These are phyloP conservation scores for Scaptomyza polygonia DNA, from an alignment of 2,888 invertebrate genomes.

Conservation along the genomic window DNA sequence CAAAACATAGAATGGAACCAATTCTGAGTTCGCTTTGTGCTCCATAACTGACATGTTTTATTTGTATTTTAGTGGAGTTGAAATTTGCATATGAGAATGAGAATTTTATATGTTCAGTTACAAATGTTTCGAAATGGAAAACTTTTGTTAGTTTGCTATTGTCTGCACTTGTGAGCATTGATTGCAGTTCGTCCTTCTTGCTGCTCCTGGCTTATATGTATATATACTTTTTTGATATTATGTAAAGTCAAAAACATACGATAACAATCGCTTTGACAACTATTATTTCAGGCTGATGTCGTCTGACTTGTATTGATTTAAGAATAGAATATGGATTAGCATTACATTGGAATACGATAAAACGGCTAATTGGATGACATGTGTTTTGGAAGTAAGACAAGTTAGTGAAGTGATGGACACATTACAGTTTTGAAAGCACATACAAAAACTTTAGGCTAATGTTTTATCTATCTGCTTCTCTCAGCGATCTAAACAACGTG, in stretches of 20 bases:
- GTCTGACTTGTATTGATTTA: constrained; percentile 6
- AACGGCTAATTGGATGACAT: constrained; percentile 38
- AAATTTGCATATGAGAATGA: constrained; percentile 48
- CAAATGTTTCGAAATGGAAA: constrained; percentile 48
- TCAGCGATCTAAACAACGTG: constrained; percentile 26
- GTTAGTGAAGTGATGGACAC: constrained; percentile 7
- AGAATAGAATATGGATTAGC: constrained; percentile 32
- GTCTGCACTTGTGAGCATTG: constrained; percentile 27
- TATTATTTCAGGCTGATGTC: constrained; percentile 46
- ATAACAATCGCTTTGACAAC: constrained; percentile 54
- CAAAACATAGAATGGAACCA: constrained; percentile 39
- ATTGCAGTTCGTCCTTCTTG: neutral
- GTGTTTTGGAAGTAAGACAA: constrained; percentile 21
- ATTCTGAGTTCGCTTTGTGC: constrained; percentile 20
- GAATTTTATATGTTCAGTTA: constrained; percentile 36
- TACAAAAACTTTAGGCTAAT: constrained; percentile 13
- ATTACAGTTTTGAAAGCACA: too few relatives aligned
- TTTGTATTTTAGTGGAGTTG: constrained; percentile 16
- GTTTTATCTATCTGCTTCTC: neutral
- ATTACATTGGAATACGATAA: constrained; percentile 35
- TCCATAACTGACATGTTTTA: constrained; percentile 24
- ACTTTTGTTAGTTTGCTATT: constrained; percentile 49
- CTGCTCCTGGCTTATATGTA: neutral
- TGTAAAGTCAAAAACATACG: constrained; percentile 27
- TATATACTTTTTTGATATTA: neutral